Evolutionary conservation across 2,888 invertebrate species (phyloP).

Genomic region (Acanthacorydalis orientalis): DNA sequence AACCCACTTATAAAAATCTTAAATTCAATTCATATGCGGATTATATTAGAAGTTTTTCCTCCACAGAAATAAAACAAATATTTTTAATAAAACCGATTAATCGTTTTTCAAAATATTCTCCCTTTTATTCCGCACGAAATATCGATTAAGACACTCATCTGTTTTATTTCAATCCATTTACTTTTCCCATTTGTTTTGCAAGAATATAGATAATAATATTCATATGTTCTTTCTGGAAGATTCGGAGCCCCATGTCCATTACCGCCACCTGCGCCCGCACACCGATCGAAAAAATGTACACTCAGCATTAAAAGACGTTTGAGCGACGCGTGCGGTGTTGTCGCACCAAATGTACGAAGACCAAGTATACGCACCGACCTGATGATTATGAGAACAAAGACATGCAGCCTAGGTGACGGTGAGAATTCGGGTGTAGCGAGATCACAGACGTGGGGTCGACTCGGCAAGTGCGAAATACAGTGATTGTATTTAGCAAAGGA

Average conservation of each 20-base stretch:
- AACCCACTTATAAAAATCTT: too few relatives aligned
- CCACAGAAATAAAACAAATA: too few relatives aligned
- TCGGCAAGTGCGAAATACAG: slow-evolving; percentile 3
- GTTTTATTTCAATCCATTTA: too few relatives aligned
- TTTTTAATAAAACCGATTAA: too few relatives aligned
- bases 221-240: slow-evolving; percentile 20
- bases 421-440: slow-evolving; percentile 16
- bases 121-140: too few relatives aligned
- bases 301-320: slow-evolving; percentile 65
- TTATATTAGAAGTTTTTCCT: too few relatives aligned
- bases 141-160: too few relatives aligned
- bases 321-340: slow-evolving; percentile 77
- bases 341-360: slow-evolving; percentile 72
- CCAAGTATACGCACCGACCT: slow-evolving; percentile 79
- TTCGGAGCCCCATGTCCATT: slow-evolving; percentile 61
- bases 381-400: slow-evolving; percentile 74
- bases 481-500: background rate
- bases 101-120: too few relatives aligned
- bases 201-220: too few relatives aligned
- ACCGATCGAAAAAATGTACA: slow-evolving; percentile 54
- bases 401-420: slow-evolving; percentile 52
- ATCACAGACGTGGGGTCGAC: background rate
- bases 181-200: too few relatives aligned
- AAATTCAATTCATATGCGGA: too few relatives aligned
- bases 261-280: slow-evolving; percentile 46